Percentiles rank a stretch among this genome's conserved stretches.
Conservation (phyloP, 2,888 invertebrate species). For the Andrena praecox region DNA sequence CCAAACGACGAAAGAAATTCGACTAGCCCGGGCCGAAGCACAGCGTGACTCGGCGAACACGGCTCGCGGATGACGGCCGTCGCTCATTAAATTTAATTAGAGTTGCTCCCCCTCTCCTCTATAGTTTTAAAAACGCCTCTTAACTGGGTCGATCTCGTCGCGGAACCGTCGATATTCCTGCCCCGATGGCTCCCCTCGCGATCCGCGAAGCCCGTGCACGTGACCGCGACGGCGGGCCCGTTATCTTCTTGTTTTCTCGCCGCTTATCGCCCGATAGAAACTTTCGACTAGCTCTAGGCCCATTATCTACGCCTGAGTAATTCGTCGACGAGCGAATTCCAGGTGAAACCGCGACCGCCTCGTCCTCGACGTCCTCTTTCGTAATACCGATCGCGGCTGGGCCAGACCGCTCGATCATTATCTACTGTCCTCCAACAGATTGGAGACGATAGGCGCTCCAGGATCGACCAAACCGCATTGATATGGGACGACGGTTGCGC, state of each 20-base stretch:
- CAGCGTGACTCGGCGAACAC: slow-evolving; percentile 44
- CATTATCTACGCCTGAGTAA: slow-evolving; percentile 3
- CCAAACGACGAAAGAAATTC: slow-evolving; percentile 43
- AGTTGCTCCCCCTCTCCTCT: neutral
- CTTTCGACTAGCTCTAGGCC: slow-evolving; percentile 13
- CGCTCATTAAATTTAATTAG: slow-evolving; percentile 69
- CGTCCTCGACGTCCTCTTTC: slow-evolving; percentile 29
- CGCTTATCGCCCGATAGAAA: slow-evolving; percentile 18
- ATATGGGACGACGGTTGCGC: neutral
- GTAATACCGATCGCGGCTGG: neutral
- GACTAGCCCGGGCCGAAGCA: slow-evolving; percentile 8
- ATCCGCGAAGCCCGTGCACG: neutral
- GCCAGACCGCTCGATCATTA: neutral
- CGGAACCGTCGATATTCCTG: slow-evolving; percentile 4
- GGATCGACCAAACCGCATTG: slow-evolving; percentile 28
- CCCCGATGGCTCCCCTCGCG: neutral
- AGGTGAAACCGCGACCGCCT: neutral
- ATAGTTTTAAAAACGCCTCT: slow-evolving; percentile 27
- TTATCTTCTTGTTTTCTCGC: slow-evolving; percentile 12
- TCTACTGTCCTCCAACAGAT: neutral
- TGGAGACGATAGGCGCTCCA: neutral
- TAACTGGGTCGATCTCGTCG: slow-evolving; percentile 32
- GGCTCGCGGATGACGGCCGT: slow-evolving; percentile 34
- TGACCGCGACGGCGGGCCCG: neutral
- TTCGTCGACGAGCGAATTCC: slow-evolving; percentile 7